A percentile compares a stretch with the other conserved stretches of the same genome.
phyloP scores from a whole-genome alignment of 2,888 invertebrate species.

The Philereme transversata region DNA sequence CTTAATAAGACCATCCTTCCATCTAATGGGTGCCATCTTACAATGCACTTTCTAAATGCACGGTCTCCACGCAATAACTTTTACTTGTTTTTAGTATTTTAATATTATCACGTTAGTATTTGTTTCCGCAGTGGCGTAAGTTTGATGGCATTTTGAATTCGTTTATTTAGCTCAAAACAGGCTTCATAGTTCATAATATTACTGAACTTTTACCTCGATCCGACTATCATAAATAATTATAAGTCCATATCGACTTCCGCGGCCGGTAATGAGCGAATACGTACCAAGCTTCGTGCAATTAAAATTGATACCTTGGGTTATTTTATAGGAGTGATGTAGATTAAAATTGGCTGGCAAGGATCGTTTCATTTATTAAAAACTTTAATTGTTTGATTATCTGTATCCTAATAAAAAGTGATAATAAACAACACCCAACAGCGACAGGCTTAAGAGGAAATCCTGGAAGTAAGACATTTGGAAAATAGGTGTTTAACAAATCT shows the following conservation, averaged over 20 bases:
- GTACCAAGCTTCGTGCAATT: constrained; percentile 32
- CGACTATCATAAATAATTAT: constrained; percentile 60
- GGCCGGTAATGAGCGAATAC: constrained; percentile 64
- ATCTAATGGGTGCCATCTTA: too few species aligned
- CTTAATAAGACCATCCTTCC: too few species aligned
- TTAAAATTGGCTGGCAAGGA: not conserved
- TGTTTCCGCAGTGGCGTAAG: too few species aligned
- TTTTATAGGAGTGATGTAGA: not conserved
- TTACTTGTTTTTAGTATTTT: not conserved
- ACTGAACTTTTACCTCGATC: constrained; percentile 5
- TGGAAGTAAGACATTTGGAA: too few species aligned
- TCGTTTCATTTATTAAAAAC: not conserved
- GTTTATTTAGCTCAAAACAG: not conserved
- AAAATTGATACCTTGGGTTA: constrained; percentile 33
- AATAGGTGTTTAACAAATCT: too few species aligned
- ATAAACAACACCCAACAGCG: too few species aligned
- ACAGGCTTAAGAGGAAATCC: too few species aligned
- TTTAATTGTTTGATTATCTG: too few species aligned
- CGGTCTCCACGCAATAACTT: not conserved
- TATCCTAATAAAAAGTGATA: too few species aligned
- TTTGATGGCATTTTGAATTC: not conserved
- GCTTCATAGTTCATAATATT: not conserved
- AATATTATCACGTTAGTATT: not conserved
- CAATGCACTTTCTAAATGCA: too few species aligned
- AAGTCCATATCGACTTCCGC: constrained; percentile 65